These are phyloP conservation scores for Melolontha melolontha DNA, from an alignment of 2,888 invertebrate genomes.

Conservation along the genomic window DNA sequence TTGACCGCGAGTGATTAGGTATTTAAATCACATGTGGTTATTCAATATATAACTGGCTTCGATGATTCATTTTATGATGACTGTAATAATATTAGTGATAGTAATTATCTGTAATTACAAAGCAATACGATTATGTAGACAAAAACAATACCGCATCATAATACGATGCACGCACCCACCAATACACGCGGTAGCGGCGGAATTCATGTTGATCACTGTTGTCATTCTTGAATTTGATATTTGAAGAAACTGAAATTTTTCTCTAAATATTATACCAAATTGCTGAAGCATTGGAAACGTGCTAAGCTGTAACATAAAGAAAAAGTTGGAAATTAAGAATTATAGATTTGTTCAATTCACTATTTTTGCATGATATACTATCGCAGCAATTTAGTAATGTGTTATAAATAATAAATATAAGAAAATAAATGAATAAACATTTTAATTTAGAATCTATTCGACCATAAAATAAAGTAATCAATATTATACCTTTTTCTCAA, in stretches of 20 bases:
- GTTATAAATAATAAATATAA: no score
- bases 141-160: slow-evolving; percentile 40
- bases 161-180: slow-evolving; percentile 66
- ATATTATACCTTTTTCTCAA: no score
- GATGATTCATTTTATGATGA: no score
- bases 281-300: slow-evolving; percentile 77
- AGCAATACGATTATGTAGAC: slow-evolving; percentile 17
- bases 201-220: slow-evolving; percentile 78
- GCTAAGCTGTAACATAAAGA: slow-evolving; percentile 70
- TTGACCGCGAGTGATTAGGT: no score
- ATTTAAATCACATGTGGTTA: no score
- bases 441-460: no score
- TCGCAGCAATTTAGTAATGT: slow-evolving; percentile 10
- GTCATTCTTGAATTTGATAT: slow-evolving; percentile 76
- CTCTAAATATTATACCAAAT: slow-evolving; percentile 78
- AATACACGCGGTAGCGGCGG: slow-evolving; percentile 77
- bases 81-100: no score
- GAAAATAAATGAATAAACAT: no score
- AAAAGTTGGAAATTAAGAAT: slow-evolving; percentile 8
- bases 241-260: slow-evolving; percentile 71
- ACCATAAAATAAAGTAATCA: no score
- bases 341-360: no score
- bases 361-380: no score
- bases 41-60: no score
- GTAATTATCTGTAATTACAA: background rate